Evolutionary conservation across 2,113 vertebrate genomes (phyloP), one percentile per base, ranked within the genome.

Genomic region (Spilogale gracilis): DNA sequence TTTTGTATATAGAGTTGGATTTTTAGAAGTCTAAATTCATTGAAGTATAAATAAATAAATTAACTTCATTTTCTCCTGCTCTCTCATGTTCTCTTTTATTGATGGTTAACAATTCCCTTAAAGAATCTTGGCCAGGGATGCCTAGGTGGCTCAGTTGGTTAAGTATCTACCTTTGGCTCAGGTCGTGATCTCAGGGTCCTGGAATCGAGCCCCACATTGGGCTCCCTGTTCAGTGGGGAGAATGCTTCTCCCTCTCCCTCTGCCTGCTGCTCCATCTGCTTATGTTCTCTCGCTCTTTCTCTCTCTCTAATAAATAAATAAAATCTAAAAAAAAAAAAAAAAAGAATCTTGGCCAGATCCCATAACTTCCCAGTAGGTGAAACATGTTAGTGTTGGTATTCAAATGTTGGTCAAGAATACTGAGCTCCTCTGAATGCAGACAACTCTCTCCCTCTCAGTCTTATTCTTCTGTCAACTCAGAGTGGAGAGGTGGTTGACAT

Each of bases 1-100:
- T 94, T 73, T 80, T 90, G 38, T 67, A 32, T 74, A 79, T 73
- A 16, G 82, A 90, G 73, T 58, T 92, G 21, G 14, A 38, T 58
- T 91, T 84, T 50, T 91, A 79, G 54, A 71, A 83, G 27, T 80
- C 27, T 95, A 38, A 87, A 50, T 88, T 93, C 76, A 61, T 27
- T 52, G 45, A 20, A n/a, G 25, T 93, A 74, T 60, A 84, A 48
- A 80, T 61, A n/a, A n/a, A n/a, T n/a, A n/a, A n/a, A n/a, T n/a
- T 67, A 81, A 80, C 27, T 79, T 78, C 32, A 58, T 78, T 85
- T 56, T 38, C 21, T 61, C 38, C 23, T 56, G 4, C 32, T 71
- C 30, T 79, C 50, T 87, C 4, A 50, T 65, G 58, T 83, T 94
- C 30, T 92, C 23, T 14, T 63, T 92, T 93, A 54, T 71, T 95